Percentiles rank a stretch among this genome's conserved stretches.
Evolutionary conservation across 2,888 invertebrate species (phyloP).

Genomic region (Onchidella celtica): DNA sequence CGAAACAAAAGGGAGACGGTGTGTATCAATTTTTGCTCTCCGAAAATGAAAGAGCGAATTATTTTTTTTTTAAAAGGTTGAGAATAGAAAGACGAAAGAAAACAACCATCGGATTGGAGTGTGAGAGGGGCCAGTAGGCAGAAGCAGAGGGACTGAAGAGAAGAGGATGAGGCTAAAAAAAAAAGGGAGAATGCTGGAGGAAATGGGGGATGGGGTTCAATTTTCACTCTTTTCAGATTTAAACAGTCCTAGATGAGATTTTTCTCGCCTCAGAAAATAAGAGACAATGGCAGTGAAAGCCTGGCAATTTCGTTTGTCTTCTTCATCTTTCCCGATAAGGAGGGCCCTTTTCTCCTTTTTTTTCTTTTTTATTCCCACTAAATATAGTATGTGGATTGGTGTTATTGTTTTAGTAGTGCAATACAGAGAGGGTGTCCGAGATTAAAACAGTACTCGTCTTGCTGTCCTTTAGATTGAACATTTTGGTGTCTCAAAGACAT

Average conservation of each 20-base stretch:
- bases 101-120: neutral
- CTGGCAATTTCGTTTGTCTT: too few relatives aligned
- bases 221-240: neutral
- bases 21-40: slow-evolving; percentile 12
- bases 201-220: neutral
- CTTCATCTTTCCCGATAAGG: too few relatives aligned
- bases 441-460: too few relatives aligned
- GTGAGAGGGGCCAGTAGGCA: neutral
- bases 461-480: too few relatives aligned
- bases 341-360: too few relatives aligned
- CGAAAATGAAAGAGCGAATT: neutral
- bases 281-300: neutral
- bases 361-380: too few relatives aligned
- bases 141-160: neutral
- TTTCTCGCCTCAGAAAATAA: neutral
- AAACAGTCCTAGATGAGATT: neutral
- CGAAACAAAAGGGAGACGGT: neutral
- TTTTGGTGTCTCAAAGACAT: too few relatives aligned
- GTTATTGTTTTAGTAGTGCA: too few relatives aligned
- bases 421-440: too few relatives aligned
- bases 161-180: too few relatives aligned
- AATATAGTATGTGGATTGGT: too few relatives aligned
- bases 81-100: neutral
- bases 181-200: neutral
- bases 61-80: neutral